These are phyloP conservation scores for Sander lucioperca DNA, from an alignment of 2,113 vertebrate genomes.

Conservation along the genomic window DNA sequence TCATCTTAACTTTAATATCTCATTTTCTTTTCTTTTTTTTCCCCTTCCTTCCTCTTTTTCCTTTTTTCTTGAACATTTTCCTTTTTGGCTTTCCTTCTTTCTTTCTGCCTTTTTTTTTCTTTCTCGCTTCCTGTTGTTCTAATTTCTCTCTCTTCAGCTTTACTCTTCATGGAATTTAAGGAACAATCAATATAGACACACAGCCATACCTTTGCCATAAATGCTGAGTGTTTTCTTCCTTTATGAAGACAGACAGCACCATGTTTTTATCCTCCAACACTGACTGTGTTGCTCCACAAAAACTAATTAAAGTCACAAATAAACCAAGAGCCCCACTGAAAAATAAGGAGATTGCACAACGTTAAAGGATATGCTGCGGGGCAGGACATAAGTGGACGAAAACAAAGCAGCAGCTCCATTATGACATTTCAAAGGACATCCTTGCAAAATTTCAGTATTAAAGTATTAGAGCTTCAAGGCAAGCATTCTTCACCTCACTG, in stretches of 20 bases:
- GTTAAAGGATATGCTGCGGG: constrained; percentile 41
- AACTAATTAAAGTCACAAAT: constrained; percentile 59
- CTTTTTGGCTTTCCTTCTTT: background rate
- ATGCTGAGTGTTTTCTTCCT: background rate
- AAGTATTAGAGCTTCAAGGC: constrained; percentile 26
- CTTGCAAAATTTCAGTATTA: constrained; percentile 29
- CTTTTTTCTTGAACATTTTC: background rate
- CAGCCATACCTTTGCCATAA: background rate
- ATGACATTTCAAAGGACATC: constrained; percentile 55
- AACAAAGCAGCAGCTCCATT: constrained; percentile 48
- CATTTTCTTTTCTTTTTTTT: background rate
- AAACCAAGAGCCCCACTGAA: constrained; percentile 27
- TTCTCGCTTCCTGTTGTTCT: background rate
- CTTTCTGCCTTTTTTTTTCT: background rate
- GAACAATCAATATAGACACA: background rate
- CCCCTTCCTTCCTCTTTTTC: no score
- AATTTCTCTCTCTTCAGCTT: background rate
- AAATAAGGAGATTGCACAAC: constrained; percentile 38
- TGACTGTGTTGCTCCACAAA: constrained; percentile 21
- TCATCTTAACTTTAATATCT: background rate
- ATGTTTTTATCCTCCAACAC: background rate
- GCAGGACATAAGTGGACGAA: constrained; percentile 29
- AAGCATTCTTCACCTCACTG: constrained; percentile 23
- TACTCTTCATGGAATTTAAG: background rate
- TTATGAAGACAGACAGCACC: background rate